phyloP scores from a whole-genome alignment of 2,113 vertebrate species.

The Chloropsis hardwickii region DNA sequence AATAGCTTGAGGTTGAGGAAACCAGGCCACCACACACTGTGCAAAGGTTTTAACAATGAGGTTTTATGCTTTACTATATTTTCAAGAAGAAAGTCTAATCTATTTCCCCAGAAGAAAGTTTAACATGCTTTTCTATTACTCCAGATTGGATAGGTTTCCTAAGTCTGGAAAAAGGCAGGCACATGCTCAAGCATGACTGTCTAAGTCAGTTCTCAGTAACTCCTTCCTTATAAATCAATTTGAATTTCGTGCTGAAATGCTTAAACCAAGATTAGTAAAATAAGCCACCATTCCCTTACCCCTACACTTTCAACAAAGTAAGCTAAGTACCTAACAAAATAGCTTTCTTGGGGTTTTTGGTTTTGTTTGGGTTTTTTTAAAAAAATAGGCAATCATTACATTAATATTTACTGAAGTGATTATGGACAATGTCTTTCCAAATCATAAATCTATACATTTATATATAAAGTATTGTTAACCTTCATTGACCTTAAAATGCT shows the following conservation, averaged over 20 bases:
- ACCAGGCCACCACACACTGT: neutral
- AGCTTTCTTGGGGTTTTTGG: neutral
- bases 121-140: neutral
- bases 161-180: neutral
- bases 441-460: neutral
- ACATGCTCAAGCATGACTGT: neutral
- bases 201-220: neutral
- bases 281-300: neutral
- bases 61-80: neutral
- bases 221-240: neutral
- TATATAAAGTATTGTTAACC: neutral
- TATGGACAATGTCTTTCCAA: neutral
- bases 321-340: neutral
- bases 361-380: neutral
- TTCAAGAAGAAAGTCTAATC: neutral
- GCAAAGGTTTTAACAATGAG: neutral
- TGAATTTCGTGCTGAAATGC: neutral
- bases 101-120: neutral
- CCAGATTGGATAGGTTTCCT: neutral
- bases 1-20: neutral
- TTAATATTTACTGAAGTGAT: neutral
- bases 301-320: neutral
- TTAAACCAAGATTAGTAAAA: neutral
- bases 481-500: neutral
- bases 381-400: neutral